Evolutionary conservation across 2,797 vertebrate species (phyloP).

Genomic region (Gadopsis bispinosus): DNA sequence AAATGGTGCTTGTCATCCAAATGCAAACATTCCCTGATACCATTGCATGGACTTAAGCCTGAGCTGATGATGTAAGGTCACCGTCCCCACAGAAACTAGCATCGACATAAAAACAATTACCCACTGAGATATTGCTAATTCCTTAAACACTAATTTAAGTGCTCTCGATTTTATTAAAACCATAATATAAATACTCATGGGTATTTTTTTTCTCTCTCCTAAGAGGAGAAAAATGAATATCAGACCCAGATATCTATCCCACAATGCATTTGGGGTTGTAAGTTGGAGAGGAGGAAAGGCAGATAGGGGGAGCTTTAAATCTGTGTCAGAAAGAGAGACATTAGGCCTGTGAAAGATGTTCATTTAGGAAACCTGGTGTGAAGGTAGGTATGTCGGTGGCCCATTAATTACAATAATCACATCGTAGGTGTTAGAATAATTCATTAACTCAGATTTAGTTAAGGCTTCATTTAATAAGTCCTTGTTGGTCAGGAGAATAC

Average conservation of each 20-base stretch:
- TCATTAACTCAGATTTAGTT: constrained; percentile 89
- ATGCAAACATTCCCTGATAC: constrained; percentile 67
- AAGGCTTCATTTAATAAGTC: constrained; percentile 86
- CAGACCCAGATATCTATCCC: constrained; percentile 78
- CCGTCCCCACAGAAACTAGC: constrained; percentile 25
- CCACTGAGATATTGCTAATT: constrained; percentile 53
- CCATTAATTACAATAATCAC: constrained; percentile 89
- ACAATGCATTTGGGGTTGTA: constrained; percentile 72
- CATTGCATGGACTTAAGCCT: constrained; percentile 55
- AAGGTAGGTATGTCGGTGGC: constrained; percentile 79
- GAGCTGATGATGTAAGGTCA: constrained; percentile 50
- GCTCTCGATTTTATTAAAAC: constrained; percentile 66
- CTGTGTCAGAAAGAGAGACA: constrained; percentile 81
- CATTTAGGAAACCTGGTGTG: constrained; percentile 81
- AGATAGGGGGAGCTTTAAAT: constrained; percentile 77
- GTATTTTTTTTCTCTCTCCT: constrained; percentile 58
- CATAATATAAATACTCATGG: constrained; percentile 72
- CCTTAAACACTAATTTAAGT: constrained; percentile 63
- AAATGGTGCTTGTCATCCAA: constrained; percentile 74
- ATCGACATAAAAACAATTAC: constrained; percentile 38
- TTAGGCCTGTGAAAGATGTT: constrained; percentile 77
- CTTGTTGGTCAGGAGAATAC: constrained; percentile 83
- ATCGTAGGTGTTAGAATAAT: constrained; percentile 87
- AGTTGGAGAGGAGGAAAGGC: constrained; percentile 55
- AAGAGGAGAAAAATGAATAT: constrained; percentile 73